Percentiles rank a stretch among this genome's conserved stretches.
Evolutionary conservation across 2,888 invertebrate genomes (phyloP).

Genomic region (Napeogenes sylphis): DNA sequence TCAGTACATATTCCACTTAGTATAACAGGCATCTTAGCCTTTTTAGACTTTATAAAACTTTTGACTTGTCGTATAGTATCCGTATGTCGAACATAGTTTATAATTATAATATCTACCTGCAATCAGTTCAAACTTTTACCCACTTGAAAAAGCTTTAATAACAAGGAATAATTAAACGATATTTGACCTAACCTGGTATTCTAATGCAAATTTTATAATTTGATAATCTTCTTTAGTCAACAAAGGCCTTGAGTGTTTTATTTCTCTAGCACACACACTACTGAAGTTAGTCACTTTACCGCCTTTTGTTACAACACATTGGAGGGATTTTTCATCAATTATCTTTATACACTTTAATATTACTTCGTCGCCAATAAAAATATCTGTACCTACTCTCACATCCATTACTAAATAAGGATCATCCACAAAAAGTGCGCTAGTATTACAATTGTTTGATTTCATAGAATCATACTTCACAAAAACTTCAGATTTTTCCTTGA

Average conservation of each 20-base stretch:
- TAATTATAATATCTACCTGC: constrained; percentile 44
- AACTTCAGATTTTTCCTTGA: constrained; percentile 30
- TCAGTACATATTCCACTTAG: constrained; percentile 49
- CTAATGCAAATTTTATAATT: constrained; percentile 46
- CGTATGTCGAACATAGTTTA: constrained; percentile 41
- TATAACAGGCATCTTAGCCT: constrained; percentile 38
- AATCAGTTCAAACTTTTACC: not conserved
- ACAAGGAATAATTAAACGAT: not conserved
- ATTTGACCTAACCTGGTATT: constrained; percentile 40
- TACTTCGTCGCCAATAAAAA: constrained; percentile 44
- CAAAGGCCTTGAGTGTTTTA: constrained; percentile 40
- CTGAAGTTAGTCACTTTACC: constrained; percentile 38
- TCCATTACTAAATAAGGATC: constrained; percentile 40
- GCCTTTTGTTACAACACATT: constrained; percentile 41
- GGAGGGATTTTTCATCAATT: constrained; percentile 38
- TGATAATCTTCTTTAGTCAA: constrained; percentile 45
- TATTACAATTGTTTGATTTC: constrained; percentile 43
- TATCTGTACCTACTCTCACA: constrained; percentile 42
- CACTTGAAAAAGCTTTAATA: no score
- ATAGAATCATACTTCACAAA: constrained; percentile 39
- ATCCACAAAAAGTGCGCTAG: constrained; percentile 45
- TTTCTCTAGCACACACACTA: constrained; percentile 43
- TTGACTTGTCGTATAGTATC: constrained; percentile 38
- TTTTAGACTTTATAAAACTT: constrained; percentile 34
- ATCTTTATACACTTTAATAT: constrained; percentile 41